Evolutionary conservation across 2,888 invertebrate genomes (phyloP), one percentile per base, ranked within the genome.

Genomic region (Asteroscopus sphinx): DNA sequence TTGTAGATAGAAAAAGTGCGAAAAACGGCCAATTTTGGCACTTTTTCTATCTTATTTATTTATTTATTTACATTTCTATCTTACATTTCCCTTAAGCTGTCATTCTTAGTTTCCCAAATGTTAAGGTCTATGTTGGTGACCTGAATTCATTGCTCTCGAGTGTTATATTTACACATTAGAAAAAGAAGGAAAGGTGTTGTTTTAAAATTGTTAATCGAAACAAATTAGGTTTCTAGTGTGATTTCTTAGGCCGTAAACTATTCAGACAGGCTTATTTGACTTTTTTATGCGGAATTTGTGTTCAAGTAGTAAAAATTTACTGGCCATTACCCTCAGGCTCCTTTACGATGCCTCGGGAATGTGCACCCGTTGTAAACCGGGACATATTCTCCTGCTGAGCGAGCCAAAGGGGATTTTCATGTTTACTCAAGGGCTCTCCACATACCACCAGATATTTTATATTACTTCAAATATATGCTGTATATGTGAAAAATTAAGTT

Each of bases 301-400:
- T 81, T 77, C 62, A 70, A 74, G 83, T 71, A 73, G 83, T 88
- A 87, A 88, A 88, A 83, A 78, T 82, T 81, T 86, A 86, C 74
- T 83, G 76, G 72, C 79, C 74, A 76, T 87, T 82, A 80, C 82
- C 61, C 67, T 47, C 72, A 63, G 80, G 71, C 65, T 77, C 65
- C 77, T 86, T 87, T 87, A 88, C 84, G 86, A 85, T 67, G 68
- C 62, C 56, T 59, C 58, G 61, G 66, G 72, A 71, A 68, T 72
- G 76, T 76, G 81, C 78, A 72, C 73, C 79, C 76, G 82, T 61
- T 76, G 80, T 79, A 78, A 80, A 80, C 73, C 65, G 66, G 63
- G 69, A 71, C 68, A 73, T 67, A 76, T 70, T 75, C 67, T 67
- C 68, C 58, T 49, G 61, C 60, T 57, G 61, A 49, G 63, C 51